Conservation (phyloP, 1,140 invertebrate genomes). For the Druon quercuslanigerum region DNA sequence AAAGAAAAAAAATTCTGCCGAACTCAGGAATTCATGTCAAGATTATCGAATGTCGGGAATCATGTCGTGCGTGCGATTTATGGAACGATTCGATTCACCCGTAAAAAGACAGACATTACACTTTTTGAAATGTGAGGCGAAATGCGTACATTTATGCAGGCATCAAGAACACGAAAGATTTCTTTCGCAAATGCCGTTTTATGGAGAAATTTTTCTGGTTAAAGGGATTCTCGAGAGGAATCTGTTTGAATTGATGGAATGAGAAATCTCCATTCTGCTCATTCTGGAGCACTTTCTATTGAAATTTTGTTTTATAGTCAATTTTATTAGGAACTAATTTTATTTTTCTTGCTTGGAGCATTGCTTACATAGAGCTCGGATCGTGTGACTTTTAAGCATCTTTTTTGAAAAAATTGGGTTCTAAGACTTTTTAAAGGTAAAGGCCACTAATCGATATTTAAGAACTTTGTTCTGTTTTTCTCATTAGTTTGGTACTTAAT, state of each 20-base stretch:
- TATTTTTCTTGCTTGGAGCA: too few species aligned
- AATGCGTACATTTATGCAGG: constrained; percentile 21
- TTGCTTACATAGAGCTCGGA: too few species aligned
- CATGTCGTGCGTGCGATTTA: constrained; percentile 8
- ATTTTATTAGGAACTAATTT: not conserved
- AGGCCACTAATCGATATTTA: too few species aligned
- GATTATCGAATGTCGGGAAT: constrained; percentile 9
- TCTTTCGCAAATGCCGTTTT: constrained; percentile 1
- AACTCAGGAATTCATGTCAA: constrained; percentile 4
- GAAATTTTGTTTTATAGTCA: not conserved
- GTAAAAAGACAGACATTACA: constrained; percentile 13
- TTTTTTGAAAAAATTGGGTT: too few species aligned
- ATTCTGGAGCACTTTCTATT: not conserved
- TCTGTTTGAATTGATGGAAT: not conserved
- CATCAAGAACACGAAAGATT: not conserved
- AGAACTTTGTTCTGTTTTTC: too few species aligned
- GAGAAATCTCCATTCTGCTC: not conserved
- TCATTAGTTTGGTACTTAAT: too few species aligned
- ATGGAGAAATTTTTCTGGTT: not conserved
- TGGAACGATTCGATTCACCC: not conserved
- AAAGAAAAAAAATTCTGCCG: not conserved
- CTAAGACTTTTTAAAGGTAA: too few species aligned
- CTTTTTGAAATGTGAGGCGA: not conserved
- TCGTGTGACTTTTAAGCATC: too few species aligned
- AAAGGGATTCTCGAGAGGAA: not conserved